Percentiles rank a stretch among this genome's conserved stretches.
These are phyloP conservation scores for Melipona bicolor DNA, from an alignment of 2,888 invertebrate species.

Conservation along the genomic window DNA sequence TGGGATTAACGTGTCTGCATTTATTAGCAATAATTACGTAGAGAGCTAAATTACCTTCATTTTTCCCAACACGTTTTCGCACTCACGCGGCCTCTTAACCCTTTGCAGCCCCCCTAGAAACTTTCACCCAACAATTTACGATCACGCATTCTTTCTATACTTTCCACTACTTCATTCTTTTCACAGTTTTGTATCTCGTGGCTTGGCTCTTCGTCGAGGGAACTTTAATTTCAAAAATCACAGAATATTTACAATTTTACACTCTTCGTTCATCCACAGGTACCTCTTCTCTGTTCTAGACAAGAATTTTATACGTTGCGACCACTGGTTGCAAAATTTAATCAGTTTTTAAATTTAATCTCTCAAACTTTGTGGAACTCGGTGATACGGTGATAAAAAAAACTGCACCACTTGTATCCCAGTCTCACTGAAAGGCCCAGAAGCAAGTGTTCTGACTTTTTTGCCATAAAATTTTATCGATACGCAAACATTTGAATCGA, in stretches of 20 bases:
- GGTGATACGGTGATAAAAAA: no score
- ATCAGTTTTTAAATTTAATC: background rate
- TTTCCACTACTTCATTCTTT: no score
- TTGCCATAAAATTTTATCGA: no score
- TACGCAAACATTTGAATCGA: no score
- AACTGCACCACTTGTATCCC: no score
- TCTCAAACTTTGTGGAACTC: background rate
- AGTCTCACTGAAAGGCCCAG: no score
- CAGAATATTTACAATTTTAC: background rate
- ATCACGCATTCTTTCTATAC: background rate
- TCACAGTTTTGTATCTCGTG: no score
- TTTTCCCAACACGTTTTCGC: conserved; percentile 51
- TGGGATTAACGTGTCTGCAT: conserved; percentile 33
- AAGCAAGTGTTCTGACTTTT: no score
- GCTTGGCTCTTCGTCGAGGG: conserved; percentile 6
- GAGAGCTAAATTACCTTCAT: conserved; percentile 29
- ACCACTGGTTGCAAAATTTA: background rate
- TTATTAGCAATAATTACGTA: conserved; percentile 50
- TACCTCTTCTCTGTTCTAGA: background rate
- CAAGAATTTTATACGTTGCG: background rate
- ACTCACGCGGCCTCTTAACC: conserved; percentile 47
- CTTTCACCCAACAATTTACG: conserved; percentile 35
- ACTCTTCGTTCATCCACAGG: background rate
- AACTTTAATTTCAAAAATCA: background rate
- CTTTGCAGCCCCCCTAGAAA: conserved; percentile 23